Evolutionary conservation across 1,140 invertebrate genomes (phyloP), one percentile per base, ranked within the genome.

Genomic region (Plectrocnemia conspersa): DNA sequence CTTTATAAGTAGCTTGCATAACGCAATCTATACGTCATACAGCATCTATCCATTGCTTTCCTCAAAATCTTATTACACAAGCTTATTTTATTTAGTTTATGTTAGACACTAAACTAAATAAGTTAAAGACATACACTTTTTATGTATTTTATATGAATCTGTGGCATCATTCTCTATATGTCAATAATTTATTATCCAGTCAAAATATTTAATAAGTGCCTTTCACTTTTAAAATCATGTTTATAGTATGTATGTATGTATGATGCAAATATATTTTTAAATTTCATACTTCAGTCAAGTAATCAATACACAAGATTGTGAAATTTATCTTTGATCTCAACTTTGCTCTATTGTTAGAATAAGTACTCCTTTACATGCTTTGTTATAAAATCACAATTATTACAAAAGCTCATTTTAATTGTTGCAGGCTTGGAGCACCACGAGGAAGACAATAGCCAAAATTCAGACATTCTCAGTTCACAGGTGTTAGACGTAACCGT

Each of bases 401-500:
- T 11, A n/a, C 13, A n/a, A 15, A 27, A 25, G 27, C 27, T 46
- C 15, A 24, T 9, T 49, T 9, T 5, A 7, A 35, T 18, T 18
- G 18, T 48, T 32, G 23, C 32, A 32, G 42, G 55, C 48, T 32
- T 52, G 10, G 35, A 29, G 25, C 22, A 33, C 25, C 33, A 46
- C 16, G 52, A 22, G 5, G 71, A 72, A 25, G 65, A 76, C 10
- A 60, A 59, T 19, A 9, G 63, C 63, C 45, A 69, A 66, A 25
- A 64, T 65, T 36, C 59, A 58, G 29, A 65, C 56, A 58, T 71
- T 64, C 63, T 11, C 42, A 9, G 11, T 27, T 0, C 2, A 15
- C 13, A 91, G 64, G 78, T 90, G 7, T 87, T 97, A 47, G 91
- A 97, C 72, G 94, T 98, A 2, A 94, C 90, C 2, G 81, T 97